These are phyloP conservation scores for Rhinichthys klamathensis DNA, from an alignment of 2,113 vertebrate species.

Conservation along the genomic window DNA sequence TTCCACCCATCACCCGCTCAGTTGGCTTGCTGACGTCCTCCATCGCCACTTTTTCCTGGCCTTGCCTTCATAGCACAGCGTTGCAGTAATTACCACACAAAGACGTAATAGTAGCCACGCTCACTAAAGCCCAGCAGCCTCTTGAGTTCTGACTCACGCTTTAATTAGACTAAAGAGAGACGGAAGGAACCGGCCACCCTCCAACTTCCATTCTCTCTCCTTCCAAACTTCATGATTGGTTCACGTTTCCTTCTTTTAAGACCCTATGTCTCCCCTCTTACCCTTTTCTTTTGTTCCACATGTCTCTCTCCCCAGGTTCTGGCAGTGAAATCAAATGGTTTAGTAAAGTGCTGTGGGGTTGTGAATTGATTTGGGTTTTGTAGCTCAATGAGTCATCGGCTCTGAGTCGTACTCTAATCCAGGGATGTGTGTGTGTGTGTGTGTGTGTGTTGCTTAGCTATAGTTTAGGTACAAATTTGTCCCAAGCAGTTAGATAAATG, in stretches of 20 bases:
- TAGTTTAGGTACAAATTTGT: background rate
- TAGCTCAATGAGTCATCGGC: slow-evolving; percentile 20
- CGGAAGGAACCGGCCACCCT: background rate
- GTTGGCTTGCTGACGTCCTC: slow-evolving; percentile 16
- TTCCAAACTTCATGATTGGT: background rate
- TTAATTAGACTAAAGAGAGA: slow-evolving; percentile 43
- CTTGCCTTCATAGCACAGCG: background rate
- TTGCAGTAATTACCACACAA: slow-evolving; percentile 27
- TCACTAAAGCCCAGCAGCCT: slow-evolving; percentile 37
- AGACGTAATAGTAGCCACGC: slow-evolving; percentile 12
- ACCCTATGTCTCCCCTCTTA: background rate
- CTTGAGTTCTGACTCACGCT: slow-evolving; percentile 38
- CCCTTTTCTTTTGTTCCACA: background rate
- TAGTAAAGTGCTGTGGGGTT: slow-evolving; percentile 2
- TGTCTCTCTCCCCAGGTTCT: background rate
- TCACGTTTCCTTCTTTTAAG: background rate
- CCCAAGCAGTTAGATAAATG: background rate
- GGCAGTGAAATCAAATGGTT: background rate
- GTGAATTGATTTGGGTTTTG: slow-evolving; percentile 34
- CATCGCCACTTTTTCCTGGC: background rate
- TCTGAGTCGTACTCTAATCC: slow-evolving; percentile 3
- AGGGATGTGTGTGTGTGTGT: slow-evolving; percentile 14
- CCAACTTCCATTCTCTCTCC: slow-evolving; percentile 1
- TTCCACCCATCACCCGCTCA: background rate
- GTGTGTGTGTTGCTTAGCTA: background rate